These are phyloP conservation scores for Macrotus californicus DNA, from an alignment of 2,113 vertebrate genomes.

Conservation along the genomic window DNA sequence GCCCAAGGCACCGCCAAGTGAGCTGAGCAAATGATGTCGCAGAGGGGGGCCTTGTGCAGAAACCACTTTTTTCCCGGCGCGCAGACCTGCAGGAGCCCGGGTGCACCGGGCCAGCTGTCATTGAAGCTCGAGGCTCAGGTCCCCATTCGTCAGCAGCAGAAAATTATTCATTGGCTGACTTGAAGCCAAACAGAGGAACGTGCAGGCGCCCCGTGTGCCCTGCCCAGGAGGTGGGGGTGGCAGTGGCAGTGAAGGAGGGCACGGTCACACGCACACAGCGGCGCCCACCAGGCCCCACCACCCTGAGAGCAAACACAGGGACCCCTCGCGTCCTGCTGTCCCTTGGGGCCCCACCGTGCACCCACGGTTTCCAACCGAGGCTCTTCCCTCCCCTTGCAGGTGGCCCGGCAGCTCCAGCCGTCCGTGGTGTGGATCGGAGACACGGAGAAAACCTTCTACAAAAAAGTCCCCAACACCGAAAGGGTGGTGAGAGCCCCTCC, in stretches of 20 bases:
- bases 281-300: rapidly evolving
- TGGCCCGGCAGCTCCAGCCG: conserved; percentile 86
- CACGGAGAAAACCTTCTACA: conserved; percentile 87
- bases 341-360: rapidly evolving
- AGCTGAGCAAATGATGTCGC: rapidly evolving
- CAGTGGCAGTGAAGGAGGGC: conserved; percentile 39
- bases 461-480: conserved; percentile 73
- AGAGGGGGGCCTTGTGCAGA: background rate
- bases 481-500: conserved; percentile 76
- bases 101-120: background rate
- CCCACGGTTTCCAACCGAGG: rapidly evolving
- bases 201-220: rapidly evolving
- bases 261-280: background rate
- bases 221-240: background rate
- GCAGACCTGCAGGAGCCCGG: background rate
- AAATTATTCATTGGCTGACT: rapidly evolving
- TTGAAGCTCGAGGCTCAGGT: background rate
- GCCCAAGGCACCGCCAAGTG: background rate
- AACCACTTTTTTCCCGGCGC: background rate
- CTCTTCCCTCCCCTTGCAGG: conserved; percentile 69
- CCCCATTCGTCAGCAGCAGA: background rate
- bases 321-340: rapidly evolving
- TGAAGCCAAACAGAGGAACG: background rate
- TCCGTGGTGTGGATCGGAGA: conserved; percentile 89
- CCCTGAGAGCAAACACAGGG: rapidly evolving